phyloP scores from a whole-genome alignment of 2,113 vertebrate genomes.

The Galbula dea region DNA sequence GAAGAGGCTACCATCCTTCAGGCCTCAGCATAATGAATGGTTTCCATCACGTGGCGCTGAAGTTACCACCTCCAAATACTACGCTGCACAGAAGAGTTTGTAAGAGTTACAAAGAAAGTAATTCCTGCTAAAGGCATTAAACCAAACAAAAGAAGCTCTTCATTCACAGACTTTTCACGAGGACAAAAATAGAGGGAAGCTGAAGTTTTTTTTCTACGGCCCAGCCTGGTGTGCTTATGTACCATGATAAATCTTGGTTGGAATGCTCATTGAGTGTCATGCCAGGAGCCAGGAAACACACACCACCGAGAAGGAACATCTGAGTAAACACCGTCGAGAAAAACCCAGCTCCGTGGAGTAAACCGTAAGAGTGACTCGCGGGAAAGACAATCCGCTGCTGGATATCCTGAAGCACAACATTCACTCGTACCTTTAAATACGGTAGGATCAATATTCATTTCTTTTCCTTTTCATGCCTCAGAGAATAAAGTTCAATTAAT shows the following conservation, averaged over 20 bases:
- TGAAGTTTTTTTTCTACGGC: conserved; percentile 76
- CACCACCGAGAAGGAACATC: conserved; percentile 77
- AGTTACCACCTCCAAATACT: conserved; percentile 72
- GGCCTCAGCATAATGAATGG: conserved; percentile 85
- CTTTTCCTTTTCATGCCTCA: conserved; percentile 69
- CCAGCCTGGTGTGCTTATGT: conserved; percentile 78
- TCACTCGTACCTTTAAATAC: conserved; percentile 83
- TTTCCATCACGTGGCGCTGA: conserved; percentile 76
- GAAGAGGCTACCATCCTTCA: conserved; percentile 76
- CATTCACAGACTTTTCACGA: conserved; percentile 74
- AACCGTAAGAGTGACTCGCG: conserved; percentile 42
- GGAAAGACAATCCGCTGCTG: conserved; percentile 68
- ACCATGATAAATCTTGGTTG: conserved; percentile 85
- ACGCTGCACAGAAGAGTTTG: conserved; percentile 73
- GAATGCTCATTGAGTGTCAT: conserved; percentile 84
- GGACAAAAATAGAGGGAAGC: conserved; percentile 65
- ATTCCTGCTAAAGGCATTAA: conserved; percentile 84
- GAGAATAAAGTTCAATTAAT: conserved; percentile 70
- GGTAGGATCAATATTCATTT: conserved; percentile 86
- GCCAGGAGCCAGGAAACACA: conserved; percentile 77
- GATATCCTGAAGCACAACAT: conserved; percentile 84
- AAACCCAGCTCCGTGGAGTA: conserved; percentile 71
- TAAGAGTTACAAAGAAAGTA: conserved; percentile 79
- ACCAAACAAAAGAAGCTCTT: conserved; percentile 76
- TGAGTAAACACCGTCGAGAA: conserved; percentile 77